Percentiles rank a stretch among this genome's conserved stretches.
Evolutionary conservation across 2,113 vertebrate genomes (phyloP).

Genomic region (Rissa tridactyla): DNA sequence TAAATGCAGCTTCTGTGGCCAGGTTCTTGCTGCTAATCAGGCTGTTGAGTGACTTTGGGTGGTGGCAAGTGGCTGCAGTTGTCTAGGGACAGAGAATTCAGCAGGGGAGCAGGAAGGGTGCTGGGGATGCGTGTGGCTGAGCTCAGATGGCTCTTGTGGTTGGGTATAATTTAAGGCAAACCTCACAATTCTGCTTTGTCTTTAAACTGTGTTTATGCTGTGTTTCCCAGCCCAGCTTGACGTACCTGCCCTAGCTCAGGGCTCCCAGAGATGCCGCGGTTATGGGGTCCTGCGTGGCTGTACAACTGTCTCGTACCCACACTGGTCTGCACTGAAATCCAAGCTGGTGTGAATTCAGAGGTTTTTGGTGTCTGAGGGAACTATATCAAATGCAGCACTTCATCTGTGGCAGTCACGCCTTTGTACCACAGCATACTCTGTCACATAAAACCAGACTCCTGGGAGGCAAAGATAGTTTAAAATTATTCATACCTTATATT

Average conservation of each 20-base stretch:
- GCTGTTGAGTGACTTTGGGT: background rate
- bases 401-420: background rate
- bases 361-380: background rate
- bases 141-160: background rate
- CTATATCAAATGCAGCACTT: background rate
- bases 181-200: background rate
- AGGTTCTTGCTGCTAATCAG: background rate
- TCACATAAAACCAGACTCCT: background rate
- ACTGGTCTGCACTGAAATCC: background rate
- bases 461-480: background rate
- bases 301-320: rapidly evolving
- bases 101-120: rapidly evolving
- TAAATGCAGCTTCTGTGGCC: background rate
- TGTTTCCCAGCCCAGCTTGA: rapidly evolving
- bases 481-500: background rate
- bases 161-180: background rate
- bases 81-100: rapidly evolving
- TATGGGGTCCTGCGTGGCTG: background rate
- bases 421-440: background rate
- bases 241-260: background rate
- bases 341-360: background rate
- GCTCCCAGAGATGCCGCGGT: background rate
- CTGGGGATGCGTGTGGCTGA: rapidly evolving
- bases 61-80: background rate
- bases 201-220: background rate